Evolutionary conservation across 2,113 vertebrate species (phyloP).

Genomic region (Proterorhinus semilunaris): DNA sequence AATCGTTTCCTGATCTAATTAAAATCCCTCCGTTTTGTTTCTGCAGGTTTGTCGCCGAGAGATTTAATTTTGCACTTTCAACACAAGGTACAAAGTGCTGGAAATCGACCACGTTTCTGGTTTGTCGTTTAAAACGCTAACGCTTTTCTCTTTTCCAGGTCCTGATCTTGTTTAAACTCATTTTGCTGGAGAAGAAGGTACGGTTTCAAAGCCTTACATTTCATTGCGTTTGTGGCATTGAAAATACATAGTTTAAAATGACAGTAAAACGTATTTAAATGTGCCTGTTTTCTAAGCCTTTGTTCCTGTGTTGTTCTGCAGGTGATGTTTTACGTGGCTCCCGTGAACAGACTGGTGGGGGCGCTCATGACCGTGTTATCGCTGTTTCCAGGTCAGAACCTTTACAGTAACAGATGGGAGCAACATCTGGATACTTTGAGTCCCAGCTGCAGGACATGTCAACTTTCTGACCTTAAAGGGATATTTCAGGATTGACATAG

Average conservation of each 20-base stretch:
- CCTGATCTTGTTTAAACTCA: slow-evolving; percentile 92
- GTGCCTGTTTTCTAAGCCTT: fast-evolving
- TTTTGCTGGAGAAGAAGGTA: slow-evolving; percentile 98
- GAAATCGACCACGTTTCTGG: no score
- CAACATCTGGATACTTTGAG: no score
- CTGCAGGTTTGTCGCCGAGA: slow-evolving; percentile 88
- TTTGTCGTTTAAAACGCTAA: no score
- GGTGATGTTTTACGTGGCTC: slow-evolving; percentile 95
- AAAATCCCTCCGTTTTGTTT: background rate
- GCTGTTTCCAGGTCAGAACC: slow-evolving; percentile 90
- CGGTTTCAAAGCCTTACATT: no score
- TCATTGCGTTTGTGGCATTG: no score
- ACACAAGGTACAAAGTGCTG: slow-evolving; percentile 82
- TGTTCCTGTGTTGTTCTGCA: slow-evolving; percentile 37
- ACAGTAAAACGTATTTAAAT: no score
- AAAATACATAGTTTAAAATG: no score
- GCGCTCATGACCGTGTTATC: slow-evolving; percentile 94
- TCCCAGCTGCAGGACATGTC: no score
- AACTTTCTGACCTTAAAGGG: no score
- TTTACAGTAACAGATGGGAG: background rate
- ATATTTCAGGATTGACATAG: no score
- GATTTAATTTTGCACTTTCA: slow-evolving; percentile 95
- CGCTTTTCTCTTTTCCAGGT: slow-evolving; percentile 70
- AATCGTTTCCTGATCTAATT: no score
- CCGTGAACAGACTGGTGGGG: slow-evolving; percentile 91